Base-by-base conservation (phyloP, 2,113 vertebrate species). In the Tachysurus vachellii region DNA sequence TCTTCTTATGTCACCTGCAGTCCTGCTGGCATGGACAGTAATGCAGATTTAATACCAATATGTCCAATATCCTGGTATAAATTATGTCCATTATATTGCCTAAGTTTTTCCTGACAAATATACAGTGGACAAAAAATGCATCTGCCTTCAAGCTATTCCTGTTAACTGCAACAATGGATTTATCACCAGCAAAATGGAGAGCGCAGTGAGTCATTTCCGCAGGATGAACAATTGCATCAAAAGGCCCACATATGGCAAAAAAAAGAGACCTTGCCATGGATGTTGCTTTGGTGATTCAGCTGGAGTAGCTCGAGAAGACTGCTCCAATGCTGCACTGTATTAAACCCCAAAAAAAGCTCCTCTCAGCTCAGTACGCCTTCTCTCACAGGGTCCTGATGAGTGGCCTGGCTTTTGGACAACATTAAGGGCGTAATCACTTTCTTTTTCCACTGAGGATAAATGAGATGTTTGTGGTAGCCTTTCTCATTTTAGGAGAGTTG, bases 301-400 rank as follows among this genome's bases (percentile, higher is more conserved):
- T 76, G 56, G 88, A 54, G 36, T 8, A 70, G 82, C 59, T n/a
- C 59, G 66, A 26, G 42, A 89, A 86, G 75, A 81, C 19, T 57
- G 59, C 62, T 75, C 79, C 59, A 36, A 91, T 87, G 71, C 83
- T 85, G 84, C 87, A 66, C 70, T 89, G 91, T 89, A 91, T 90
- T 88, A 91, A 93, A 87, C 42, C 56, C 56, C 84, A 91, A 92
- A 88, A 88, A 91, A 91, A 93, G 90, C 89, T 89, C 85, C 91
- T 93, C 91, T 93, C 85, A 90, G 92, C 89, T 90, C 89, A 88
- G 93, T 94, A 94, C 93, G 93, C 95, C 94, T 94, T 93, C 92
- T 89, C 94, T 93, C 94, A 90, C 86, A 94, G 93, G 94, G 94
- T 91, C 90, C 86, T 10, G 90, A 91, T 91, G 93, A 92, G 91